These are phyloP conservation scores for Pseudonaja textilis DNA, from an alignment of 2,113 vertebrate genomes.

Conservation along the genomic window DNA sequence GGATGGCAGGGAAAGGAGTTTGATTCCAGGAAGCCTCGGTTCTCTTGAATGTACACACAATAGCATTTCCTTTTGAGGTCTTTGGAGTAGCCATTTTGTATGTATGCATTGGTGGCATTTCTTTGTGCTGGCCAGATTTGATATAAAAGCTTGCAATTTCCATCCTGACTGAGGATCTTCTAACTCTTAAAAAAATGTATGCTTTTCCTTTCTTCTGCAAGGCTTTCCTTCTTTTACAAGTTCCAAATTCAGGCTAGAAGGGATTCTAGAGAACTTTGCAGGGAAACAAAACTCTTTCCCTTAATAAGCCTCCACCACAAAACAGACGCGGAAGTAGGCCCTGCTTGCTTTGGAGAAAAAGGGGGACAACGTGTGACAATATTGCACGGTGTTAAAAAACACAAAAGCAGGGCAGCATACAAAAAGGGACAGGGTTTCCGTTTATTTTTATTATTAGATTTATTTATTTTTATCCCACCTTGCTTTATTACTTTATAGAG, in stretches of 20 bases:
- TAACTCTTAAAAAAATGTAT: background rate
- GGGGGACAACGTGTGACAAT: background rate
- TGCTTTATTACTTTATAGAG: background rate
- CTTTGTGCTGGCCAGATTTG: background rate
- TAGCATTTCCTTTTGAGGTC: background rate
- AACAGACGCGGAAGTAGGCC: background rate
- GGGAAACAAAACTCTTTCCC: background rate
- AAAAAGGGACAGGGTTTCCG: background rate
- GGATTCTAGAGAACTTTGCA: background rate
- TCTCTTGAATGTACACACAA: background rate
- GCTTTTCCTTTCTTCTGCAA: background rate
- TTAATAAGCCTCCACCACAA: background rate
- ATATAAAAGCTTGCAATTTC: background rate
- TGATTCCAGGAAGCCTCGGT: background rate
- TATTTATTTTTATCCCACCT: background rate
- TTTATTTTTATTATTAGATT: background rate
- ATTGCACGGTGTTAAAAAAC: background rate
- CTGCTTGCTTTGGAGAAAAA: background rate
- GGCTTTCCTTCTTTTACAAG: background rate
- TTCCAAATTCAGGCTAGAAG: background rate
- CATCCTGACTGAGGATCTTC: background rate
- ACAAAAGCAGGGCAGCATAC: background rate
- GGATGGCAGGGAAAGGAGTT: background rate
- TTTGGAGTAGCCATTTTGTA: background rate
- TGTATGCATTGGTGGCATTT: background rate